A percentile compares a stretch with the other conserved stretches of the same genome.
Evolutionary conservation across 1,140 invertebrate species (phyloP).

Genomic region (Hylyphantes graminicola): DNA sequence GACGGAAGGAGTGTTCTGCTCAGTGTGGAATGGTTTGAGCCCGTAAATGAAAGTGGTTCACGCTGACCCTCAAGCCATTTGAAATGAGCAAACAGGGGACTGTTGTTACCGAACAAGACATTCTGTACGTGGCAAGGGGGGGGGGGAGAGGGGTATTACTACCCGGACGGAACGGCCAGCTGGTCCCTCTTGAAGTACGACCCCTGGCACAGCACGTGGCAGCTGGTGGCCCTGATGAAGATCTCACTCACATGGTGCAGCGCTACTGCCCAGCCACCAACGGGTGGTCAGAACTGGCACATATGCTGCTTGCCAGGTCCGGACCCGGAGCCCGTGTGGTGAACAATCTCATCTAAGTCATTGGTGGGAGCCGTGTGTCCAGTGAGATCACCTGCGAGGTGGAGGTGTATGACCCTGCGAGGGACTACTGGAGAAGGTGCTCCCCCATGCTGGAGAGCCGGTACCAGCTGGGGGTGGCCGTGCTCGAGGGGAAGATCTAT

Average conservation of each 20-base stretch:
- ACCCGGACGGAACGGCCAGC: conserved; percentile 72
- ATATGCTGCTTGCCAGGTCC: conserved; percentile 75
- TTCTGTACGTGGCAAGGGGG: conserved; percentile 72
- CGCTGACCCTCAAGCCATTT: conserved; percentile 69
- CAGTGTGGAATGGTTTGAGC: conserved; percentile 72
- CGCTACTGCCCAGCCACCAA: conserved; percentile 80
- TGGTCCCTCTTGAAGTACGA: conserved; percentile 72
- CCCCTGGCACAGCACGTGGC: too few species aligned
- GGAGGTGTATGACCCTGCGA: conserved; percentile 68
- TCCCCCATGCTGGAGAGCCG: conserved; percentile 71
- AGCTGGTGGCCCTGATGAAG: too few species aligned
- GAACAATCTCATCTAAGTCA: conserved; percentile 70
- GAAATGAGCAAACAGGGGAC: conserved; percentile 73
- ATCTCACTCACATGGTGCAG: conserved; percentile 82
- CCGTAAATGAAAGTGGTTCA: conserved; percentile 67
- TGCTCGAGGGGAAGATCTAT: conserved; percentile 85
- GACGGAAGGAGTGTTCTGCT: conserved; percentile 73
- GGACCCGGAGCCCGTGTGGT: conserved; percentile 71
- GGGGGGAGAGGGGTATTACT: conserved; percentile 73
- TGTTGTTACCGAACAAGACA: conserved; percentile 71
- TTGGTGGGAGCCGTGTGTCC: conserved; percentile 73
- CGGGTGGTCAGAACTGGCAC: conserved; percentile 78
- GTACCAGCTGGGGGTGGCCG: conserved; percentile 87
- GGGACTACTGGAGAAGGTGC: conserved; percentile 69
- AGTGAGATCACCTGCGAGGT: conserved; percentile 72